Evolutionary conservation across 30 jellyfish, hydroid and myxozoan species (phyloP).

Genomic region (Catostylus mosaicus): DNA sequence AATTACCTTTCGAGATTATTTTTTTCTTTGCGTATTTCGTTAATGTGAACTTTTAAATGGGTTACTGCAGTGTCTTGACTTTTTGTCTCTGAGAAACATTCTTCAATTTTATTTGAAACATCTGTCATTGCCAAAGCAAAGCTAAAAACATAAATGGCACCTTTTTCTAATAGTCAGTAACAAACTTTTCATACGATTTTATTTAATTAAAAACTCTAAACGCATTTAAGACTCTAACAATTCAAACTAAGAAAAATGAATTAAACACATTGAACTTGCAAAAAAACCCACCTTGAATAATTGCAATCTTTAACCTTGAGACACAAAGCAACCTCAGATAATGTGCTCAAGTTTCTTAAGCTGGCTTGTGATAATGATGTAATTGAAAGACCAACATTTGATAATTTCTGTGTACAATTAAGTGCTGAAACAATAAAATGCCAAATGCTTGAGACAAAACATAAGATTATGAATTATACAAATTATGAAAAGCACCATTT

Average conservation of each 20-base stretch:
- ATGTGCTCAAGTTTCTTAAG: constrained; percentile 26
- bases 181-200: neutral
- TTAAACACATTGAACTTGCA: neutral
- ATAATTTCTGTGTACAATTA: neutral
- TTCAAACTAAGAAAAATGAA: neutral
- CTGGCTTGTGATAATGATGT: constrained; percentile 45
- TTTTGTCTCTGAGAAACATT: neutral
- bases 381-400: constrained; percentile 33
- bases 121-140: constrained; percentile 52
- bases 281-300: constrained; percentile 28
- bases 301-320: constrained; percentile 43
- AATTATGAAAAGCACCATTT: neutral
- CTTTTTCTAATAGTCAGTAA: neutral
- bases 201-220: neutral
- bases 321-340: constrained; percentile 42
- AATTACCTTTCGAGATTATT: neutral
- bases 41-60: neutral
- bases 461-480: neutral
- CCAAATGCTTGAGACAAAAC: neutral
- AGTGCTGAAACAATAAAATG: neutral
- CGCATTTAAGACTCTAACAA: neutral
- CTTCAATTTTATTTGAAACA: constrained; percentile 13
- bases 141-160: constrained; percentile 12
- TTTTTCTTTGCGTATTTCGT: neutral
- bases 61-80: constrained; percentile 5